Conservation (phyloP, 2,113 vertebrate species). For the Nannobrachium achirus region DNA sequence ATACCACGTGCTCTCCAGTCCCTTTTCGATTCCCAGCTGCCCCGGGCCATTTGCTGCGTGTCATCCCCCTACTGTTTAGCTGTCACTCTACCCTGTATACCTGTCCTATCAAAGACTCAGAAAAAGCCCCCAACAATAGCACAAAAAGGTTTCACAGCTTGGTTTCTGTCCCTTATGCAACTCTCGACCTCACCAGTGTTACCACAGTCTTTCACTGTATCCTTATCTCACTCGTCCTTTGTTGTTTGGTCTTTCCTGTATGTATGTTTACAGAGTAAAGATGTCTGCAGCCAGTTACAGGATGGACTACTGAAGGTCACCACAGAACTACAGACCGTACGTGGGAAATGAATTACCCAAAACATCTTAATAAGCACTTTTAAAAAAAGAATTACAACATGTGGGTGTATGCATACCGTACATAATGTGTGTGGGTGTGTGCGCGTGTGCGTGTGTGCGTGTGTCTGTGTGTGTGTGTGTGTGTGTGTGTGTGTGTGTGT, state of each 20-base stretch:
- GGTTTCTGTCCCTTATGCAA: not conserved
- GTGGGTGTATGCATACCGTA: not conserved
- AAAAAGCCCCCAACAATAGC: too few species aligned
- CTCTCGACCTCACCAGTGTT: not conserved
- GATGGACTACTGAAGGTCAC: constrained; percentile 87
- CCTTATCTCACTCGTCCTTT: not conserved
- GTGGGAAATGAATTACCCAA: constrained; percentile 43
- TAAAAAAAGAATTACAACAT: not conserved
- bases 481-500: not conserved
- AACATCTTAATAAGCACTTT: not conserved
- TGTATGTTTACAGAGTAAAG: constrained; percentile 82
- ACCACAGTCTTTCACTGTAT: not conserved
- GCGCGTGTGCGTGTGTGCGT: not conserved
- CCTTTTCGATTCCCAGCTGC: too few species aligned
- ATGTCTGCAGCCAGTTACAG: constrained; percentile 85
- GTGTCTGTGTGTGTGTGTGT: not conserved
- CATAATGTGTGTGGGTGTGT: not conserved
- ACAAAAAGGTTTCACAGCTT: not conserved
- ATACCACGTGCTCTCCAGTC: too few species aligned
- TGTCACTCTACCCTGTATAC: too few species aligned
- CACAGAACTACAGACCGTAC: constrained; percentile 86
- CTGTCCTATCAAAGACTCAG: too few species aligned
- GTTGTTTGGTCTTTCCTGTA: constrained; percentile 29
- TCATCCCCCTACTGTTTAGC: too few species aligned
- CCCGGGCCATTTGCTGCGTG: too few species aligned